A percentile compares a stretch with the other conserved stretches of the same genome.
Evolutionary conservation across 2,797 vertebrate species (phyloP).

Genomic region (Pseudomugil tenellus): DNA sequence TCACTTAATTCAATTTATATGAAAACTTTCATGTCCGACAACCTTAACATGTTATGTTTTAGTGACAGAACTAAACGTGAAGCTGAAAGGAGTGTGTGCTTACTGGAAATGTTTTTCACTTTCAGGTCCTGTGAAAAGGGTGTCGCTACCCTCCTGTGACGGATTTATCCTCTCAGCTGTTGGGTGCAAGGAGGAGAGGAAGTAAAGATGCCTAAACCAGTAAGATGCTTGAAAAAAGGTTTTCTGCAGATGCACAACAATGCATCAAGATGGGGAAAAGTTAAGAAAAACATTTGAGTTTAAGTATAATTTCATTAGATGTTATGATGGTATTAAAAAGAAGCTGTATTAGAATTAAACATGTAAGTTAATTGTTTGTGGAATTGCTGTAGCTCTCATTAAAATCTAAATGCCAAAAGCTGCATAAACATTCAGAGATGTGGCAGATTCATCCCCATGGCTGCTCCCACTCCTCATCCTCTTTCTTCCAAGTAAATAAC

Average conservation of each 20-base stretch:
- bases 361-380: slow-evolving; percentile 6
- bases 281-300: background rate
- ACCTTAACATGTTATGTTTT: background rate
- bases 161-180: slow-evolving; percentile 60
- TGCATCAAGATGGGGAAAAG: background rate
- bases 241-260: background rate
- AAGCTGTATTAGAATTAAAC: background rate
- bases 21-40: background rate
- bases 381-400: slow-evolving; percentile 9
- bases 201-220: slow-evolving; percentile 92
- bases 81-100: background rate
- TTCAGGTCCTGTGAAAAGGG: slow-evolving; percentile 60
- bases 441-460: slow-evolving; percentile 28
- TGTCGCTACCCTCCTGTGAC: slow-evolving; percentile 55
- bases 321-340: background rate
- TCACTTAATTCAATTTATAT: background rate
- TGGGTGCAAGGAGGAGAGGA: slow-evolving; percentile 74
- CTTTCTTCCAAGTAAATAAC: slow-evolving; percentile 67
- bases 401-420: slow-evolving; percentile 1
- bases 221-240: slow-evolving; percentile 74
- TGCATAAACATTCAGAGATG: slow-evolving; percentile 29
- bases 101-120: slow-evolving; percentile 20
- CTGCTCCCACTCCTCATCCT: slow-evolving; percentile 52
- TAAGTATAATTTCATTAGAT: background rate
- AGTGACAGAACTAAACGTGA: background rate